A percentile compares a stretch with the other conserved stretches of the same genome.
Conservation (phyloP, 2,113 vertebrate genomes). For the Neofelis nebulosa region DNA sequence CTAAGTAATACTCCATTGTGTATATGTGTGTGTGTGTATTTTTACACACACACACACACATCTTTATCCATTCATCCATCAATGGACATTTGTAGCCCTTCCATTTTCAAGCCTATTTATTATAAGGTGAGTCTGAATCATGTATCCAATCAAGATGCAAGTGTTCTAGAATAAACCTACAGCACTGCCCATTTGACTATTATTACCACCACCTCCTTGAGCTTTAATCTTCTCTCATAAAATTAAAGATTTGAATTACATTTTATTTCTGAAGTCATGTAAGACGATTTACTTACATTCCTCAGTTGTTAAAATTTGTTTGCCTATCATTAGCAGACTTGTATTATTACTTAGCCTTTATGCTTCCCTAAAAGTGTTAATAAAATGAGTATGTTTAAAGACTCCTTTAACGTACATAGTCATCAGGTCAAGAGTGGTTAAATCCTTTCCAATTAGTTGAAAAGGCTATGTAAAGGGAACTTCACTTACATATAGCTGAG, state of each 20-base stretch:
- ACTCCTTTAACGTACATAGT: not conserved
- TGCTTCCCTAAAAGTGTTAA: not conserved
- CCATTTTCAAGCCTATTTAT: not conserved
- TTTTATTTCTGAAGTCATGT: constrained; percentile 22
- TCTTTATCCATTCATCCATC: too few species aligned
- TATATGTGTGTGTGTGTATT: too few species aligned
- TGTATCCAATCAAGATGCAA: not conserved
- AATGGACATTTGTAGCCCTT: not conserved
- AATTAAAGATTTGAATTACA: not conserved
- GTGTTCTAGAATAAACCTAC: not conserved
- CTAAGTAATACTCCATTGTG: too few species aligned
- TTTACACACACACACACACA: too few species aligned
- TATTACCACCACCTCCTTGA: not conserved
- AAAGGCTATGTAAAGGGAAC: constrained; percentile 19
- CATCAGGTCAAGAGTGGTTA: not conserved
- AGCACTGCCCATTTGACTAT: not conserved
- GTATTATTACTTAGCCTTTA: not conserved
- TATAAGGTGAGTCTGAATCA: not conserved
- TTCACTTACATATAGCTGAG: not conserved
- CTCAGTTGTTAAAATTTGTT: not conserved
- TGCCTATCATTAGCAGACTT: not conserved
- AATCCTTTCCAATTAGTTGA: not conserved
- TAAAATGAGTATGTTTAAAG: not conserved
- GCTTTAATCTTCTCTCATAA: not conserved
- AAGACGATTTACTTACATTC: not conserved